Evolutionary conservation across 1,140 invertebrate genomes (phyloP).

Genomic region (Listronotus bonariensis): DNA sequence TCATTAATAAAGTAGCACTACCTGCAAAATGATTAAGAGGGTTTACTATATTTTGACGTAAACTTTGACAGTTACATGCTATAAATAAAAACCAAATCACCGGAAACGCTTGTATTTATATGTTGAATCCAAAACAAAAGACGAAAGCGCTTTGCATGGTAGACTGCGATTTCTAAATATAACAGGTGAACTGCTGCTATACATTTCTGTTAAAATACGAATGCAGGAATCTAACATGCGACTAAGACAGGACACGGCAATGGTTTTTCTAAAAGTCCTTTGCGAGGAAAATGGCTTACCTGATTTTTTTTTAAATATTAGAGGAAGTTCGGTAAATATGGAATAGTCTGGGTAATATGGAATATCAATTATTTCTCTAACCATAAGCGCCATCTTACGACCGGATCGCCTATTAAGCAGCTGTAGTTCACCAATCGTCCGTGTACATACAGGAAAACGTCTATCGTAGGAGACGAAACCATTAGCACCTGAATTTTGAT

Average conservation of each 20-base stretch:
- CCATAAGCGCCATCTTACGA: too few species aligned
- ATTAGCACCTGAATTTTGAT: too few species aligned
- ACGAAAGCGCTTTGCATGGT: slow-evolving; percentile 35
- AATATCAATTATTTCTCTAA: too few species aligned
- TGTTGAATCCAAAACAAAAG: slow-evolving; percentile 38
- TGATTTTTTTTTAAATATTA: too few species aligned
- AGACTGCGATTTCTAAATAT: slow-evolving; percentile 48
- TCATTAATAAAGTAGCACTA: slow-evolving; percentile 24
- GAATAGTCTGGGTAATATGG: too few species aligned
- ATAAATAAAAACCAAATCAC: slow-evolving; percentile 47
- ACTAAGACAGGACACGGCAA: slow-evolving; percentile 35
- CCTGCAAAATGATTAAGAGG: slow-evolving; percentile 39
- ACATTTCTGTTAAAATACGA: slow-evolving; percentile 34
- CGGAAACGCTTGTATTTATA: slow-evolving; percentile 47
- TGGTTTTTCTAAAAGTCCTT: slow-evolving; percentile 20
- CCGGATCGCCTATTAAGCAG: too few species aligned
- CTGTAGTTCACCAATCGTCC: too few species aligned
- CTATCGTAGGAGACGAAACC: too few species aligned
- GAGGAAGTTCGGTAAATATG: too few species aligned
- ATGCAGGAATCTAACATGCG: slow-evolving; percentile 31
- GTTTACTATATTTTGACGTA: slow-evolving; percentile 45
- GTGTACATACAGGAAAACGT: too few species aligned
- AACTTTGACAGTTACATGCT: slow-evolving; percentile 47
- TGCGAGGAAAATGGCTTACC: too few species aligned
- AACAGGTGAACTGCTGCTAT: slow-evolving; percentile 41